These are phyloP conservation scores for Leucophora obtusa DNA, from an alignment of 2,888 invertebrate species.

Conservation along the genomic window DNA sequence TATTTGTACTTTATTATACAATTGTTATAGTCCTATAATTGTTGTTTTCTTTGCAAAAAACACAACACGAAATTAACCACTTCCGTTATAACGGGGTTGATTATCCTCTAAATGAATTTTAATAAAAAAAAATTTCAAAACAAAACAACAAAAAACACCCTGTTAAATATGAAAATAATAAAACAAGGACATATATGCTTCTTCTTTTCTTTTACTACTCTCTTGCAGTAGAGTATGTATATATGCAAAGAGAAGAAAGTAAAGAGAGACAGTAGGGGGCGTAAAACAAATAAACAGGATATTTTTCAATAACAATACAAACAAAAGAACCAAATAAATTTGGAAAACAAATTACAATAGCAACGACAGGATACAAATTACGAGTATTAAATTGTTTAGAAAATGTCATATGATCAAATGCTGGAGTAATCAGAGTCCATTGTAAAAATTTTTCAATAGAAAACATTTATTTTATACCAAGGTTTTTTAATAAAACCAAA, in stretches of 20 bases:
- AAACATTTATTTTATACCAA: too few relatives aligned
- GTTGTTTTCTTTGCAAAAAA: neutral
- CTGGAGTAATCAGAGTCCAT: too few relatives aligned
- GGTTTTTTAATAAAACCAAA: too few relatives aligned
- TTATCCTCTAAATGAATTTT: neutral
- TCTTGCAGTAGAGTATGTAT: neutral
- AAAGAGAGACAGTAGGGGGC: neutral
- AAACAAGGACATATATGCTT: constrained; percentile 40
- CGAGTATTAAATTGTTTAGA: too few relatives aligned
- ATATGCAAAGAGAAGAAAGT: neutral
- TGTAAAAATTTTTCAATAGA: too few relatives aligned
- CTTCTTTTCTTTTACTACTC: constrained; percentile 2
- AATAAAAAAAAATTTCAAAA: neutral
- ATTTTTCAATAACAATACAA: neutral
- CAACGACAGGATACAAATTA: neutral
- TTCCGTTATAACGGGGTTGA: neutral
- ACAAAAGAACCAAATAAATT: neutral
- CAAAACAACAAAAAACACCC: constrained; percentile 2
- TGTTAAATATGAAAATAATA: constrained; percentile 3
- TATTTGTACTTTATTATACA: too few relatives aligned
- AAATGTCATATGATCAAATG: too few relatives aligned
- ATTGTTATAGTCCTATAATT: neutral
- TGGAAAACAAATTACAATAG: neutral
- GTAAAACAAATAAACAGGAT: neutral
- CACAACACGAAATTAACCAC: neutral